Evolutionary conservation across 1,140 invertebrate species (phyloP), one percentile per base, ranked within the genome.

Genomic region (Pseudomyrmex gracilis): DNA sequence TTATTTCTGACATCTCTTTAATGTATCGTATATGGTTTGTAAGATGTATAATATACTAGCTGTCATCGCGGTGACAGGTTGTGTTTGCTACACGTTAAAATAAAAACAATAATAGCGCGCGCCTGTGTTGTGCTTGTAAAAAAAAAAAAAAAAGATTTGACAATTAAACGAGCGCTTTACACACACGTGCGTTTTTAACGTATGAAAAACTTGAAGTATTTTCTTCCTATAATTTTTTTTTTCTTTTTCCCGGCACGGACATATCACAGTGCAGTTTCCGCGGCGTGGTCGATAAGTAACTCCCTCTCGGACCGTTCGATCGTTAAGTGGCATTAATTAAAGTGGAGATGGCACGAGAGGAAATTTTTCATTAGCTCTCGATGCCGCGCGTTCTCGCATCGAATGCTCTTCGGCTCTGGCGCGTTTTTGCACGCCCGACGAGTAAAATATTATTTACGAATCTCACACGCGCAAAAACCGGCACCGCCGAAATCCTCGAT

Each of bases 311-410:
- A 13, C 15, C 47, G 17, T 82, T 82, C 17, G 45, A 82, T 58
- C 53, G 53, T 70, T 47, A 70, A 80, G 15, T 58, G 66, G 43
- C 58, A 80, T 80, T 80, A 70, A 80, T 80, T 70, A 70, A 58
- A 58, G 20, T 43, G 43, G 60, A 9, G 43, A 58, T 24, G 10
- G 74, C 74, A 58, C 66, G 43, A 20, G 4, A 70, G 10, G 15
- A 13, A n/a, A 58, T 70, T 80, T 80, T 70, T 70, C 15, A 78
- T 78, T 47, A 68, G 15, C 43, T 9, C 60, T 15, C 58, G 20
- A 13, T 20, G 13, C 60, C 12, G 53, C 1, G 2, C 12, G 12
- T 13, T 10, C 2, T 43, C 8, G 51, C 12, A 13, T 20, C 17
- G 17, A 15, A 34, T 53, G n/a, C 34, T 47, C 34, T 24, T 78